phyloP scores from a whole-genome alignment of 2,113 vertebrate genomes.

The Charadrius vociferus region DNA sequence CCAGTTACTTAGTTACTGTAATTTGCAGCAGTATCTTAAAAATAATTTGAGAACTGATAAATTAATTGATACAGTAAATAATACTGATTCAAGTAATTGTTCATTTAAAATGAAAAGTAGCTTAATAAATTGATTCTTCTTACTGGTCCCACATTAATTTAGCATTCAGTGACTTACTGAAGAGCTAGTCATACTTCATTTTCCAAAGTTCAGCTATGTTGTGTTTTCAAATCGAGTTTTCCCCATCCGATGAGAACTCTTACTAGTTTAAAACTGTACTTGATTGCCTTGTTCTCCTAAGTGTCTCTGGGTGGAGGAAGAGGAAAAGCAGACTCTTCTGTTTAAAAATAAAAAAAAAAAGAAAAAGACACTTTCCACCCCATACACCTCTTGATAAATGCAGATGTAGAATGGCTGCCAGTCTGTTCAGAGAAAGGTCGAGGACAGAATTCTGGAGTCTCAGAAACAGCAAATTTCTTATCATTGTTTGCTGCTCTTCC shows the following conservation, averaged over 20 bases:
- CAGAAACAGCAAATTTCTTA: background rate
- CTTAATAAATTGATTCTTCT: background rate
- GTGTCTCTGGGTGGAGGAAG: background rate
- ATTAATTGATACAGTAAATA: background rate
- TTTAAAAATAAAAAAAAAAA: background rate
- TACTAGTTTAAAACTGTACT: background rate
- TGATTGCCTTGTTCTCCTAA: background rate
- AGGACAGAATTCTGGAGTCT: background rate
- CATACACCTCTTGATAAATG: background rate
- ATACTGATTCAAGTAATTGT: background rate
- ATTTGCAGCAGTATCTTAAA: background rate
- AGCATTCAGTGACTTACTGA: background rate
- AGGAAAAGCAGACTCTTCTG: background rate
- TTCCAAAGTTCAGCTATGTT: background rate
- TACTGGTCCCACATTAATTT: background rate
- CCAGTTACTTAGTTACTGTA: background rate
- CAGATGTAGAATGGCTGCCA: slow-evolving; percentile 22
- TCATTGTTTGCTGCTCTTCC: background rate
- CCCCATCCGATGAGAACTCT: background rate
- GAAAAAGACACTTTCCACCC: background rate
- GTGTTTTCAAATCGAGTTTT: background rate
- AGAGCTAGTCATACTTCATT: background rate
- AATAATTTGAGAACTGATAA: background rate
- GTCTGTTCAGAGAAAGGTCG: background rate
- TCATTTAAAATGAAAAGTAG: slow-evolving; percentile 5